These are phyloP conservation scores for Pelosia muscerda DNA, from an alignment of 2,888 invertebrate genomes.

Conservation along the genomic window DNA sequence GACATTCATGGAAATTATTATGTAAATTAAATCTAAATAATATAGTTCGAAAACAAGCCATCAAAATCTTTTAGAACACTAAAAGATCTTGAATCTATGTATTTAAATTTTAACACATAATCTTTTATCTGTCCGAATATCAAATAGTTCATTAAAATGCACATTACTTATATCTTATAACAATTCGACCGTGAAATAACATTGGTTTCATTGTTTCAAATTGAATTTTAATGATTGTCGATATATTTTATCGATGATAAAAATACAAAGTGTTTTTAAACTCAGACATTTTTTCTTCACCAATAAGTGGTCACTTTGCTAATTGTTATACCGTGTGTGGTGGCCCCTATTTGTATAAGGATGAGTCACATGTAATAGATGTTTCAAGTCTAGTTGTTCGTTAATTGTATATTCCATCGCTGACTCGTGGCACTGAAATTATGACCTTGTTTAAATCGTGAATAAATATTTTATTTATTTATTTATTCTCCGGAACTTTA, in stretches of 20 bases:
- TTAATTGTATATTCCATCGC: background rate
- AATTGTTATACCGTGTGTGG: background rate
- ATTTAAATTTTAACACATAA: background rate
- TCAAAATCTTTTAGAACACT: no score
- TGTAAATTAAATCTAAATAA: background rate
- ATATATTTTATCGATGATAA: conserved; percentile 10
- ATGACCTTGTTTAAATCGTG: background rate
- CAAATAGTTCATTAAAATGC: conserved; percentile 46
- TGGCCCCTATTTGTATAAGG: background rate
- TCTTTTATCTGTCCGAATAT: conserved; percentile 10
- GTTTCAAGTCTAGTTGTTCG: background rate
- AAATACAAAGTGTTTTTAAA: conserved; percentile 11
- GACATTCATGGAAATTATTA: background rate
- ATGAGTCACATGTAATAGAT: background rate
- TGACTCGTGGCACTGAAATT: background rate
- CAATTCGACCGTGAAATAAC: conserved; percentile 39
- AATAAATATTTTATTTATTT: no score
- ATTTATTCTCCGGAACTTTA: no score
- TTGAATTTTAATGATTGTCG: conserved; percentile 9
- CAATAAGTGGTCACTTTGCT: background rate
- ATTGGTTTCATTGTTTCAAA: conserved; percentile 33
- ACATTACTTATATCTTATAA: conserved; percentile 36
- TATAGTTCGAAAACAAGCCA: background rate
- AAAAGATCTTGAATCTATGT: no score
- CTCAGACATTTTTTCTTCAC: background rate